Base-by-base conservation (phyloP, 2,113 vertebrate genomes). In the Albula goreensis region DNA sequence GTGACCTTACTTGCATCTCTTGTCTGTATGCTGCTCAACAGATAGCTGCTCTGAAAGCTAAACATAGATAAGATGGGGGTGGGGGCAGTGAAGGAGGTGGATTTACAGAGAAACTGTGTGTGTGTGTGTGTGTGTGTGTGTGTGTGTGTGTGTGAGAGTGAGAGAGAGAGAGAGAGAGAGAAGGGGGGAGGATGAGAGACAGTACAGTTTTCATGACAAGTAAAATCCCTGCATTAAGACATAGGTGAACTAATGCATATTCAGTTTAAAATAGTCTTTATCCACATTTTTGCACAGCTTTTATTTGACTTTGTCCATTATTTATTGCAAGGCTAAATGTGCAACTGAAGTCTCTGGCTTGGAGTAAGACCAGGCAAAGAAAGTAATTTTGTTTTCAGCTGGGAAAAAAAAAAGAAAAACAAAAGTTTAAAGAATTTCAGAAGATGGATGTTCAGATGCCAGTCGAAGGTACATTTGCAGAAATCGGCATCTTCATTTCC, bases 401-500 rank as follows among this genome's bases (percentile, higher is more conserved):
- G 8, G 15, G 60, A 41, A 77, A 74, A 78, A 53, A 31, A 80
- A 22, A 6, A 48, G 52, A 19, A n/a, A n/a, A n/a, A n/a, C n/a
- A n/a, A 41, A 41, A 41, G 0, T 41, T 41, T 41, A 41, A 41
- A 41, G 31, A 41, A 41, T 41, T 66, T 66, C 22, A 19, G 60
- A 66, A 66, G 60, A 22, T 66, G 60, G 89, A 53, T 70, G 78
- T 83, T 85, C 48, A 89, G 56, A 88, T 86, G 80, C 86, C 87
- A 83, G 88, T 82, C 78, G 5, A 4, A 70, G 63, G 79, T 77
- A 87, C 80, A 84, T 81, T 50, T 79, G 4, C 78, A 17, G 13
- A 78, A 90, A 92, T 81, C 90, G 87, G 92, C 84, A 90, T 87
- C 63, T 91, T 90, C 9, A 93, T 93, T 93, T 92, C 90, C 87